These are phyloP conservation scores for Cottus gobio DNA, from an alignment of 2,113 vertebrate species.

Conservation along the genomic window DNA sequence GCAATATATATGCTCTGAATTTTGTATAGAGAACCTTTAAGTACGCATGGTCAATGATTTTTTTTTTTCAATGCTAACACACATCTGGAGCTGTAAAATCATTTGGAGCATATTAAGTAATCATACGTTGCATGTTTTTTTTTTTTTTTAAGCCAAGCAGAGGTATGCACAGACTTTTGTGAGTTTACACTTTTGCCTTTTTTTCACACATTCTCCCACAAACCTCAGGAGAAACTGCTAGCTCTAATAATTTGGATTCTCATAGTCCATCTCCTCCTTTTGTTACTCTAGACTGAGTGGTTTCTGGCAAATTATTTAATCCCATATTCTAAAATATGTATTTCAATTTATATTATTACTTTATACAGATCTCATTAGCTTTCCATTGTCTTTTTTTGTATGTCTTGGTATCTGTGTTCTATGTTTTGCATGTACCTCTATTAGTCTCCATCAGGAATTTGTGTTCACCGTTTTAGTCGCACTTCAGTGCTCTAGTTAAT, in stretches of 20 bases:
- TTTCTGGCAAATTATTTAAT: constrained; percentile 31
- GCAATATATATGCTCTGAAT: not conserved
- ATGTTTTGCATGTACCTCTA: constrained; percentile 24
- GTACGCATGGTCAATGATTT: constrained; percentile 5
- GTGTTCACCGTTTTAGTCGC: constrained; percentile 33
- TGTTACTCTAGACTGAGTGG: constrained; percentile 9
- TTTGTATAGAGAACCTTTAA: not conserved
- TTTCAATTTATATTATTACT: constrained; percentile 51
- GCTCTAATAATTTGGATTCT: constrained; percentile 13
- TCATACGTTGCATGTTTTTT: constrained; percentile 20
- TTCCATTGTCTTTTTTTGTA: constrained; percentile 1
- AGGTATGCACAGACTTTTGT: constrained; percentile 42
- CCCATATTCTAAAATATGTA: constrained; percentile 19
- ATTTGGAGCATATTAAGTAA: constrained; percentile 7
- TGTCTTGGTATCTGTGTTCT: constrained; percentile 3
- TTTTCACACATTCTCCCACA: constrained; percentile 17
- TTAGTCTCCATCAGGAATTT: constrained; percentile 21
- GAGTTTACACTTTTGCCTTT: constrained; percentile 37
- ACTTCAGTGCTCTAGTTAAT: constrained; percentile 45
- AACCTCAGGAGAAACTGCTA: constrained; percentile 28
- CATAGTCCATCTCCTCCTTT: not conserved
- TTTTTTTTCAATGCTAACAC: not conserved
- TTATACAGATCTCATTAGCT: not conserved
- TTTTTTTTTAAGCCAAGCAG: not conserved
- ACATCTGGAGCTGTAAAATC: constrained; percentile 11